Evolutionary conservation across 2,888 invertebrate species (phyloP), one percentile per base, ranked within the genome.

Genomic region (Venusia cambrica): DNA sequence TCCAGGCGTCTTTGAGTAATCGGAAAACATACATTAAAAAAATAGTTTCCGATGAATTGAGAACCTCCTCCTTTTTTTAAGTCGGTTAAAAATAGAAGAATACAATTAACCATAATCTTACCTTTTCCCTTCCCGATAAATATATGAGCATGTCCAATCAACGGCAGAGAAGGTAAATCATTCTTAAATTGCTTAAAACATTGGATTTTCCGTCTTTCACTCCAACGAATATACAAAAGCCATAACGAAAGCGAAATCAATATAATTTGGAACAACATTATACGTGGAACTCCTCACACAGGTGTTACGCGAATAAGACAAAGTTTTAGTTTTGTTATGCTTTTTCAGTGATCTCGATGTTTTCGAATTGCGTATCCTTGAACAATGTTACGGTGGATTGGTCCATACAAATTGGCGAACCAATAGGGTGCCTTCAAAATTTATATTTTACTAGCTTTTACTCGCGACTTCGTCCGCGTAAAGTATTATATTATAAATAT

Each of bases 101-200:
- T 5, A 17, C 1, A 16, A 2, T 8, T 8, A 6, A 19, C 20
- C 1, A 8, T 8, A 4, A 17, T 38, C 39, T 28, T 40, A 64
- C 66, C 50, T 40, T 52, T 51, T 10, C 47, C 54, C 29, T 28
- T 41, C 1, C 65, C 64, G 1, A 50, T 4, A 11, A 58, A 49
- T 17, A 55, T 29, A 17, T 49, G 48, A 5, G 54, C 36, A 16
- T 62, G 57, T 1, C 67, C 67, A 4, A 67, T 5, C 2, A 65
- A 14, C 0, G 67, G 67, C 5, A 59, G 24, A 1, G 42, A 16
- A 5, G 29, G 38, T 0, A 52, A 29, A 15, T 49, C 50, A 37
- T 51, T 57, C 28, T 42, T 59, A 16, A 63, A 47, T 26, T 52
- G 37, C 0, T 36, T 43, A 19, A 5, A 51, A 32, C 31, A 62